Base-by-base conservation (phyloP, 2,888 invertebrate genomes). In the Eristalinus sepulchralis region DNA sequence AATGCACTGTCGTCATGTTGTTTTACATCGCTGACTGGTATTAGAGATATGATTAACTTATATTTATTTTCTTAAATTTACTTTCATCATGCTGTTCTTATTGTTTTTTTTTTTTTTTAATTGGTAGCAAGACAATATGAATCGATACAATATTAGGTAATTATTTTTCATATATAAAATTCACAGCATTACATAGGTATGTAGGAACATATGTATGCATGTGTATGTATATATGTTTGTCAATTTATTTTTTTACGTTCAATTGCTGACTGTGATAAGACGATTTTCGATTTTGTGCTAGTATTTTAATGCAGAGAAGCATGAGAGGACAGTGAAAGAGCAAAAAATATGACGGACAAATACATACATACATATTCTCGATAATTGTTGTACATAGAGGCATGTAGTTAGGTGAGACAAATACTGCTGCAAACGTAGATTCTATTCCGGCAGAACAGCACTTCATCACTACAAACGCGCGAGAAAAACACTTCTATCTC, bases 231-330 rank as follows among this genome's bases (percentile, higher is more conserved):
- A 17, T 47, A 36, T 33, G 33, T 31, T 66, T 64, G 55, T 71
- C 20, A 27, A 11, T 57, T 67, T 68, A 11, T 57, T 67, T 24
- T 27, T 36, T 64, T 76, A 66, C 22, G 47, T 47, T 47, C 17
- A 47, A 47, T 47, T 47, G 47, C 24, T 83, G 76, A 71, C 70
- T 78, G 64, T 83, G 86, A 86, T 86, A 86, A 86, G 83, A 72
- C 27, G 83, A 86, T 68, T 86, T 82, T 27, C 62, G 73, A 82
- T 86, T 81, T 39, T 10, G 33, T 70, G 70, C 73, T 73, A 83
- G 57, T 55, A 47, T 34, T 17, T 8, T 68, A 36, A 62, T 20
- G 55, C 9, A 70, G 34, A 75, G 70, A 83, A 55, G 53, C 36
- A 60, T 62, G 55, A 8, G n/a, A 10, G 64, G 8, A 68, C 24